A percentile compares a stretch with the other conserved stretches of the same genome.
phyloP scores from a whole-genome alignment of 2,797 vertebrate species.

The Stomatorhinus walkeri region DNA sequence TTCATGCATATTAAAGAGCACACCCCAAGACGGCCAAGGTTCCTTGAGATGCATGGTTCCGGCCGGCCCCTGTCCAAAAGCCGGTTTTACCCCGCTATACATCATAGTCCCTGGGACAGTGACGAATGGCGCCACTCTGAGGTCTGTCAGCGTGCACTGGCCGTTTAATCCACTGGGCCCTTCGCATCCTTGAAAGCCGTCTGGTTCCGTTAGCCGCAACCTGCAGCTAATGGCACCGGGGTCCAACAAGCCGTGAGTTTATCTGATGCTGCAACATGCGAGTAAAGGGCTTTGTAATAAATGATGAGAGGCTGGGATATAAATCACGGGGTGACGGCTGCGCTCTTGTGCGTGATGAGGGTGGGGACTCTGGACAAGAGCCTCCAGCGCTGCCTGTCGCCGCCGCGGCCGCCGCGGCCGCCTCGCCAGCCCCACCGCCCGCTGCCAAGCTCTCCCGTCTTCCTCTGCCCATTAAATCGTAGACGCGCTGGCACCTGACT shows the following conservation, averaged over 20 bases:
- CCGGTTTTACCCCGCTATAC: background rate
- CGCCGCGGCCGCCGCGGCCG: background rate
- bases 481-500: background rate
- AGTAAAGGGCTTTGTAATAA: background rate
- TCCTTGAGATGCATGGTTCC: background rate
- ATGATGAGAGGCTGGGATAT: background rate
- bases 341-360: background rate
- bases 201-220: background rate
- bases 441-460: background rate
- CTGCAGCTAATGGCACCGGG: background rate
- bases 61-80: background rate
- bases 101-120: background rate
- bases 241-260: background rate
- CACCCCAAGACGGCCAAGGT: background rate
- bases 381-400: background rate
- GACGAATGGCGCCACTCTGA: background rate
- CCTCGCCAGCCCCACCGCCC: background rate
- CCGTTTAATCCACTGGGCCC: background rate
- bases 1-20: background rate
- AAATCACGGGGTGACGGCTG: background rate
- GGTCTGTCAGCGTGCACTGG: background rate
- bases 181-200: background rate
- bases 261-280: background rate
- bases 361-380: background rate
- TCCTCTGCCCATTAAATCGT: background rate